Conservation (phyloP, 2,113 vertebrate species). For the Polypterus bichir region DNA sequence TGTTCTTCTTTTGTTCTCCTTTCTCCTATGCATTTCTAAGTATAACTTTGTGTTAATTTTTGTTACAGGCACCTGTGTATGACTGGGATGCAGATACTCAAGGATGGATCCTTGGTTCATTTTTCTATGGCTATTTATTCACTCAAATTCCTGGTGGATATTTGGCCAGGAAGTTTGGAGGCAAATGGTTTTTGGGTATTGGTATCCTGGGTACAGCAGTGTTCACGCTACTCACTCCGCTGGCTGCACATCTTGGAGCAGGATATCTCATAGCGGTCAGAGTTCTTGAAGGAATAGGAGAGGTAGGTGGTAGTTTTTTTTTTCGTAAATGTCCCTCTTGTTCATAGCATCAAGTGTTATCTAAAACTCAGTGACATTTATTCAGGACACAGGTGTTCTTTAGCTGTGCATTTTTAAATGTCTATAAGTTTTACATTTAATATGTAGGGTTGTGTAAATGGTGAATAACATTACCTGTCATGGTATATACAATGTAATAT, state of each 20-base stretch:
- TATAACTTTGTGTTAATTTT: neutral
- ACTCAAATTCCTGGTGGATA: conserved; percentile 92
- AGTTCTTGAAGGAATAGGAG: conserved; percentile 80
- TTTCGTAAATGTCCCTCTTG: no score
- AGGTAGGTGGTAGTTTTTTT: conserved; percentile 49
- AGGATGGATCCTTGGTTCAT: conserved; percentile 92
- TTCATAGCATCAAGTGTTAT: no score
- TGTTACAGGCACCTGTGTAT: conserved; percentile 66
- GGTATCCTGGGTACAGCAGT: conserved; percentile 71
- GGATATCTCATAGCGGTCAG: conserved; percentile 73
- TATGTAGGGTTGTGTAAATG: no score
- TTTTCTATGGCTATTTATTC: conserved; percentile 94
- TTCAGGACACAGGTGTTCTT: no score
- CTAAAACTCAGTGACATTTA: no score
- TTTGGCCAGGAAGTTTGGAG: conserved; percentile 69
- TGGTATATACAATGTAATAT: no score
- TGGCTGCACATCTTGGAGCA: conserved; percentile 72
- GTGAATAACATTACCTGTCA: no score
- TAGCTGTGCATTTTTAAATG: no score
- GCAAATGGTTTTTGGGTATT: conserved; percentile 76
- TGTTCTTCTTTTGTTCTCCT: conserved; percentile 1
- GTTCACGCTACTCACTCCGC: conserved; percentile 80
- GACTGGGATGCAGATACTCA: conserved; percentile 83
- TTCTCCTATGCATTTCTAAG: neutral
- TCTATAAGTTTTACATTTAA: no score